These are phyloP conservation scores for Lepidothrix coronata DNA, from an alignment of 2,113 vertebrate species.

Conservation along the genomic window DNA sequence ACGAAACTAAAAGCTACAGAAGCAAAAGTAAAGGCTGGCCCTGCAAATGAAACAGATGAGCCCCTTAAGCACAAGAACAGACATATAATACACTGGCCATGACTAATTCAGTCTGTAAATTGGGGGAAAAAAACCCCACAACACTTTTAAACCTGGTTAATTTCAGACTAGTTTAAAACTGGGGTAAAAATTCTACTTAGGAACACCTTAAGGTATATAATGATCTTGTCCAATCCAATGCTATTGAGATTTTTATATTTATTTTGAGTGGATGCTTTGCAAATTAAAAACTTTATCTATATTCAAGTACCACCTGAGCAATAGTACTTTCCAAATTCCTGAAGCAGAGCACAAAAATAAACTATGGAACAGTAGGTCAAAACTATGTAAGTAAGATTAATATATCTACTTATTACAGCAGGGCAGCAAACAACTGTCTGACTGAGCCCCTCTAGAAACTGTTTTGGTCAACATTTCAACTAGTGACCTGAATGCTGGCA, in stretches of 20 bases:
- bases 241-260: background rate
- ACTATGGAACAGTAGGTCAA: background rate
- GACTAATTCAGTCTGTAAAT: background rate
- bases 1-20: background rate
- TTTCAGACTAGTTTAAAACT: background rate
- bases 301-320: background rate
- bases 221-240: background rate
- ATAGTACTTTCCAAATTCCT: background rate
- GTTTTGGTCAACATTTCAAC: background rate
- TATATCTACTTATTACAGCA: background rate
- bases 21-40: background rate
- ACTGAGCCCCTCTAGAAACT: background rate
- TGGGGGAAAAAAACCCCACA: background rate
- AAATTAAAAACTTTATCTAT: background rate
- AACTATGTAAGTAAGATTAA: background rate
- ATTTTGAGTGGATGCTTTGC: background rate
- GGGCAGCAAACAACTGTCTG: background rate
- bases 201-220: background rate
- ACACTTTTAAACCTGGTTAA: background rate
- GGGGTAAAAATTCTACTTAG: background rate
- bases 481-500: background rate
- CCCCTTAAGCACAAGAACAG: background rate
- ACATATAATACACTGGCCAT: background rate
- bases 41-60: background rate
- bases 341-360: background rate